These are phyloP conservation scores for Blastobasis lacticolella DNA, from an alignment of 2,888 invertebrate species.

Conservation along the genomic window DNA sequence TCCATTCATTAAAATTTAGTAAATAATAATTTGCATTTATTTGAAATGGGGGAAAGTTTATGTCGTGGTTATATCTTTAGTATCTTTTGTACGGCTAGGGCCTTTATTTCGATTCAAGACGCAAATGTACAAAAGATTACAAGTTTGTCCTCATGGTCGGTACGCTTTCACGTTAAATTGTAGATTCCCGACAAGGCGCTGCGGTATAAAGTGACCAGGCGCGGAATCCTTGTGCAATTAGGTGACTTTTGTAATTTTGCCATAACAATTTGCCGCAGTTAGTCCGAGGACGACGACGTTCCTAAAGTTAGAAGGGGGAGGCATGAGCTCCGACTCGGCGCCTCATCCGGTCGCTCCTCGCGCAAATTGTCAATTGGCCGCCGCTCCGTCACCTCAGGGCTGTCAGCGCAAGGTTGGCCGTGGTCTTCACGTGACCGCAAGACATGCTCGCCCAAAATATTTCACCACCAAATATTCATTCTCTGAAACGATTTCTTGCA, in stretches of 20 bases:
- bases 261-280: slow-evolving; percentile 34
- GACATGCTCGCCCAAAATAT: slow-evolving; percentile 23
- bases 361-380: slow-evolving; percentile 67
- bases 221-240: not conserved
- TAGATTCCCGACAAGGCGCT: not conserved
- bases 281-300: slow-evolving; percentile 31
- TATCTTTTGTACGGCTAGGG: too few relatives aligned
- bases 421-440: slow-evolving; percentile 37
- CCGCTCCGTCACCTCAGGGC: slow-evolving; percentile 47
- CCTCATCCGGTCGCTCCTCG: slow-evolving; percentile 63
- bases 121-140: too few relatives aligned
- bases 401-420: slow-evolving; percentile 48
- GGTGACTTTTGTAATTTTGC: slow-evolving; percentile 27
- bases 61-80: too few relatives aligned
- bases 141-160: too few relatives aligned
- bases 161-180: too few relatives aligned
- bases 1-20: too few relatives aligned
- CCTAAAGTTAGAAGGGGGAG: slow-evolving; percentile 59
- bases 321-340: slow-evolving; percentile 48
- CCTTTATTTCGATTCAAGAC: too few relatives aligned
- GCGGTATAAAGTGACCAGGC: not conserved
- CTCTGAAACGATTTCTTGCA: too few relatives aligned
- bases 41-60: too few relatives aligned
- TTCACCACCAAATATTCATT: too few relatives aligned
- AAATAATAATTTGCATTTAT: too few relatives aligned